Evolutionary conservation across 2,797 vertebrate species (phyloP).

Genomic region (Thunnus albacares): DNA sequence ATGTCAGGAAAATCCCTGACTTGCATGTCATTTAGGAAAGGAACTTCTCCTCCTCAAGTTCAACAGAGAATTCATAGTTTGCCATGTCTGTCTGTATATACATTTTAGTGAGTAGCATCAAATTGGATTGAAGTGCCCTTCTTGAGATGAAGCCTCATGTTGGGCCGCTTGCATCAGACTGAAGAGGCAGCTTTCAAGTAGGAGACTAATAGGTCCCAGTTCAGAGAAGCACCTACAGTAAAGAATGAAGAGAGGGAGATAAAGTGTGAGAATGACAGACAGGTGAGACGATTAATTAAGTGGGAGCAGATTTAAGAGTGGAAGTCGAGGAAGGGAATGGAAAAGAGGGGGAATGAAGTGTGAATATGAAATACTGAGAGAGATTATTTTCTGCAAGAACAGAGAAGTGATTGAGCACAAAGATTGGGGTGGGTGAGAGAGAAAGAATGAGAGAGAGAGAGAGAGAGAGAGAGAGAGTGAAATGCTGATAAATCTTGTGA

Average conservation of each 20-base stretch:
- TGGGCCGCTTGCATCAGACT: conserved; percentile 11
- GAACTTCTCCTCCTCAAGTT: not conserved
- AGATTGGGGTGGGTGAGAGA: conserved; percentile 13
- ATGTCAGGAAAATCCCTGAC: too few relatives aligned
- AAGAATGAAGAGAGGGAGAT: conserved; percentile 23
- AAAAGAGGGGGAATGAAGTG: conserved; percentile 16
- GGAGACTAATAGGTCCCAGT: conserved; percentile 34
- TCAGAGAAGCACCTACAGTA: conserved; percentile 30
- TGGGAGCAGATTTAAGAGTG: not conserved
- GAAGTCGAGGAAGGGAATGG: conserved; percentile 9
- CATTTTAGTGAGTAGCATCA: not conserved
- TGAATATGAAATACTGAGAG: conserved; percentile 34
- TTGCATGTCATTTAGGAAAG: not conserved
- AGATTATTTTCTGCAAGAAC: conserved; percentile 34
- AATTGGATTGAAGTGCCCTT: conserved; percentile 11
- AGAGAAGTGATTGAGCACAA: conserved; percentile 29
- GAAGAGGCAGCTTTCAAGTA: conserved; percentile 32
- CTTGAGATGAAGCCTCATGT: not conserved
- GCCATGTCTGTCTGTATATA: not conserved
- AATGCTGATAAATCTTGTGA: conserved; percentile 50
- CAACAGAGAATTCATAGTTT: not conserved
- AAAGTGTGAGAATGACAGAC: conserved; percentile 31
- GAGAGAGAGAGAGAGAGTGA: not conserved
- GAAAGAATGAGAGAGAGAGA: not conserved
- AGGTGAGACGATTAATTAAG: conserved; percentile 36